Evolutionary conservation across 2,113 vertebrate genomes (phyloP).

Genomic region (western clawed frog (Xenopus tropicalis)): DNA sequence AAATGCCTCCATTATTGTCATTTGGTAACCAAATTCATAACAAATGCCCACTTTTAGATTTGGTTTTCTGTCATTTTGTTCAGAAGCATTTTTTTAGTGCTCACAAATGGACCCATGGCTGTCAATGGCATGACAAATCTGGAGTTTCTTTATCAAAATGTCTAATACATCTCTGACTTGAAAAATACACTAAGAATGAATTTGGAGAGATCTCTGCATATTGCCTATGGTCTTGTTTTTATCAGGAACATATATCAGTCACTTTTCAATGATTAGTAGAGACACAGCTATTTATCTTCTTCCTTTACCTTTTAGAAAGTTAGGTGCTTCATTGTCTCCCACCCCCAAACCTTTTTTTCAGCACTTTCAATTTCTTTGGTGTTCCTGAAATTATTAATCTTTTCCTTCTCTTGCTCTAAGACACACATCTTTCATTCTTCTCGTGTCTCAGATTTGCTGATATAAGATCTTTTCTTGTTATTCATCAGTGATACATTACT

Average conservation of each 20-base stretch:
- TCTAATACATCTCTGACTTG: background rate
- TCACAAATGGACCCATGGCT: too few species aligned
- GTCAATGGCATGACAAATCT: too few species aligned
- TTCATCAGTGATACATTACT: slow-evolving; percentile 31
- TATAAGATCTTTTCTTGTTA: slow-evolving; percentile 24
- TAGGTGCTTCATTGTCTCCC: slow-evolving; percentile 5
- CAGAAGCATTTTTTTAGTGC: too few species aligned
- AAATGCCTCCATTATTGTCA: too few species aligned
- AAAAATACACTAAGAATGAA: background rate
- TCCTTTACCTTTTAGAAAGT: background rate
- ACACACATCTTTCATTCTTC: slow-evolving; percentile 24
- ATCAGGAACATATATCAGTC: background rate
- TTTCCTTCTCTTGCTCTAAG: slow-evolving; percentile 1
- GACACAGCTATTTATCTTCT: background rate
- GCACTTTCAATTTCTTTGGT: slow-evolving; percentile 5
- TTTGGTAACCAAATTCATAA: too few species aligned
- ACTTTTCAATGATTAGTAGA: background rate
- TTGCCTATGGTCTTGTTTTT: background rate
- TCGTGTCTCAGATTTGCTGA: slow-evolving; percentile 27
- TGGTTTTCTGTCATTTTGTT: too few species aligned
- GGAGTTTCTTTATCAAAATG: background rate
- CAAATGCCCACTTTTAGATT: too few species aligned
- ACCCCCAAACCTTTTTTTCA: slow-evolving; percentile 9
- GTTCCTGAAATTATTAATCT: slow-evolving; percentile 28
- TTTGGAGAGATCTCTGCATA: background rate